Conservation (phyloP, 2,888 invertebrate species). For the Altica lythri region DNA sequence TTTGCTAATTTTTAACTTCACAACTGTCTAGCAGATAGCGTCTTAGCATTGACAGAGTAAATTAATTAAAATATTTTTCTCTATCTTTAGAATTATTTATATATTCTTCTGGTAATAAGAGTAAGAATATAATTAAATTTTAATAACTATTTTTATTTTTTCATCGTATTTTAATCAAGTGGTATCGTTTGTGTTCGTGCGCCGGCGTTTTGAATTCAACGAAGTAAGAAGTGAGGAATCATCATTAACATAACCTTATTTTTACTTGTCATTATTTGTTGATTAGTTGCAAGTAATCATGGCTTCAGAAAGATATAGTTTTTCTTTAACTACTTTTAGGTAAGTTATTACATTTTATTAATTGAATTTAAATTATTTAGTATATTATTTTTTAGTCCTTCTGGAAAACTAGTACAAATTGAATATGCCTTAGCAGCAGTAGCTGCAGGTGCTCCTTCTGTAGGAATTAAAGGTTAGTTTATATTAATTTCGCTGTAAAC, state of each 20-base stretch:
- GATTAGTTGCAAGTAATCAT: slow-evolving; percentile 59
- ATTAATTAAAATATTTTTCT: too few relatives aligned
- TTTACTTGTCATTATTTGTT: slow-evolving; percentile 9
- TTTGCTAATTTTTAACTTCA: too few relatives aligned
- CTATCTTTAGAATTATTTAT: too few relatives aligned
- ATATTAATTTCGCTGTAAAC: neutral
- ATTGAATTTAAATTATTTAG: slow-evolving; percentile 12
- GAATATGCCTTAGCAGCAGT: slow-evolving; percentile 99
- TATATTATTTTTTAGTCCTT: slow-evolving; percentile 71
- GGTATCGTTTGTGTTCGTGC: too few relatives aligned
- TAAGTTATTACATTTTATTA: slow-evolving; percentile 52
- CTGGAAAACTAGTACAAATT: slow-evolving; percentile 98
- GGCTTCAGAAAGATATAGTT: slow-evolving; percentile 96
- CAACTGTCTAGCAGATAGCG: too few relatives aligned
- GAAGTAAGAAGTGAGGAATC: neutral
- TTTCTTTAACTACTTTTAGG: slow-evolving; percentile 90
- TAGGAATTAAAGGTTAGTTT: slow-evolving; percentile 89
- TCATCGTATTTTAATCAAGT: too few relatives aligned
- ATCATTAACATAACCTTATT: slow-evolving; percentile 1
- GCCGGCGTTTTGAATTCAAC: too few relatives aligned
- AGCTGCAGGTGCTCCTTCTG: slow-evolving; percentile 96
- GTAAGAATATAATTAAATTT: too few relatives aligned
- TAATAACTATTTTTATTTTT: too few relatives aligned
- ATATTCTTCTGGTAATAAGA: too few relatives aligned
- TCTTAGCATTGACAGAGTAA: too few relatives aligned